These are phyloP conservation scores for Drosophila erecta DNA, from an alignment of 1,140 invertebrate genomes.

Conservation along the genomic window DNA sequence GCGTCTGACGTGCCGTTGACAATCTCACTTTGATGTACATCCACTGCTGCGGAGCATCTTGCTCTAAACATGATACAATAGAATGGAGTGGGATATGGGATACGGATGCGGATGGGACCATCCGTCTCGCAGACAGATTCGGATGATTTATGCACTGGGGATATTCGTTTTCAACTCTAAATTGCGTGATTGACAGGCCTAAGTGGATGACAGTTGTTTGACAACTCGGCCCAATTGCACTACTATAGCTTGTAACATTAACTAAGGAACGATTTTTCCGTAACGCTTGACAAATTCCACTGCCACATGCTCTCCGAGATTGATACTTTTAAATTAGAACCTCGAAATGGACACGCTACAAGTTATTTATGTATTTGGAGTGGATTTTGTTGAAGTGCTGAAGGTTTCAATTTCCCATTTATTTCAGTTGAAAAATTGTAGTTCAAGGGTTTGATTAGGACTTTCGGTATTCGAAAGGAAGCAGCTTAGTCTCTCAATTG, in stretches of 20 bases:
- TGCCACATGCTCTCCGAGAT: slow-evolving; percentile 66
- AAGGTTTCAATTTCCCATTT: not conserved
- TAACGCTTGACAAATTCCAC: slow-evolving; percentile 84
- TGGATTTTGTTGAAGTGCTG: slow-evolving; percentile 9
- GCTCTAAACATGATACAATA: slow-evolving; percentile 29
- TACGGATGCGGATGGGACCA: slow-evolving; percentile 22
- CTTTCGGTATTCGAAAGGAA: too few relatives aligned
- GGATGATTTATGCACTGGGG: slow-evolving; percentile 73
- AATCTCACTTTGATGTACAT: slow-evolving; percentile 72
- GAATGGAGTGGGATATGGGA: slow-evolving; percentile 12
- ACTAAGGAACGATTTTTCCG: slow-evolving; percentile 71
- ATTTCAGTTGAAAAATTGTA: not conserved
- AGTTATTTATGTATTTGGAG: slow-evolving; percentile 16
- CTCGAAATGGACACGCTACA: slow-evolving; percentile 24
- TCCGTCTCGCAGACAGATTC: slow-evolving; percentile 47
- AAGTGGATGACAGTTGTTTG: slow-evolving; percentile 84
- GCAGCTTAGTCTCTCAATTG: too few relatives aligned
- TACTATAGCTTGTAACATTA: slow-evolving; percentile 63
- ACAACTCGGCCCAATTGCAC: slow-evolving; percentile 74
- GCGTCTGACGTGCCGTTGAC: slow-evolving; percentile 80
- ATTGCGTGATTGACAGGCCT: slow-evolving; percentile 79
- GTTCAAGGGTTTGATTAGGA: not conserved
- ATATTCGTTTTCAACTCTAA: slow-evolving; percentile 66
- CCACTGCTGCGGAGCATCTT: slow-evolving; percentile 58
- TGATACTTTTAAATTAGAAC: slow-evolving; percentile 54